phyloP scores from a whole-genome alignment of 1,140 invertebrate species.

The Neodiprion lecontei region DNA sequence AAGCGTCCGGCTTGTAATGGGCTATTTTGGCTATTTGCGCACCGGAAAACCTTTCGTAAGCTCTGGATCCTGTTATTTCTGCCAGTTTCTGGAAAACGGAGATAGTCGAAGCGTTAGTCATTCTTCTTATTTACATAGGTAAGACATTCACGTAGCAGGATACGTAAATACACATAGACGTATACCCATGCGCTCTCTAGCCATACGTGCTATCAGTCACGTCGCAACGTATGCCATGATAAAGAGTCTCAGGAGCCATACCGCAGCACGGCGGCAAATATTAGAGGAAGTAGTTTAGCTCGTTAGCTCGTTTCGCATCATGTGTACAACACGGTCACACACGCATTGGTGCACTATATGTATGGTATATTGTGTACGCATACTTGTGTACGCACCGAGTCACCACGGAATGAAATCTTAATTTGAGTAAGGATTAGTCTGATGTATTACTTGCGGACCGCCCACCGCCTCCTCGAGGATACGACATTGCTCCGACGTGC shows the following conservation, averaged over 20 bases:
- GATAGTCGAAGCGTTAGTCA: not conserved
- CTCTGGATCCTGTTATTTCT: slow-evolving; percentile 88
- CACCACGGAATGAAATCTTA: too few relatives aligned
- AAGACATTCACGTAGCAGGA: not conserved
- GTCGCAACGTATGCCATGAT: too few relatives aligned
- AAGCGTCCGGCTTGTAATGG: slow-evolving; percentile 75
- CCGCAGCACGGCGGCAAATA: too few relatives aligned
- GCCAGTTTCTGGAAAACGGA: slow-evolving; percentile 72
- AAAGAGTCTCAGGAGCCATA: too few relatives aligned
- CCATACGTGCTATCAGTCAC: too few relatives aligned
- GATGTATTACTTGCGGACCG: slow-evolving; percentile 69
- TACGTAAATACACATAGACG: not conserved
- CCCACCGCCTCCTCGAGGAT: slow-evolving; percentile 82
- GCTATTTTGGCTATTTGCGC: slow-evolving; percentile 91
- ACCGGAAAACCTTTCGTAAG: slow-evolving; percentile 94
- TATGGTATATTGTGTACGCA: too few relatives aligned
- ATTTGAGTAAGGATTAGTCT: not conserved
- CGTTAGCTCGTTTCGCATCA: too few relatives aligned
- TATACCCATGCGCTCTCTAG: too few relatives aligned
- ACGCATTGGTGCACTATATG: too few relatives aligned
- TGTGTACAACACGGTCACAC: too few relatives aligned
- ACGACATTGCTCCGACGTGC: slow-evolving; percentile 81
- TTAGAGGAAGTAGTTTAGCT: too few relatives aligned
- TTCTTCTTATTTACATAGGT: not conserved
- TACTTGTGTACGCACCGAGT: too few relatives aligned